Evolutionary conservation across 2,888 invertebrate species (phyloP), one percentile per base, ranked within the genome.

Genomic region (Pocota personata): DNA sequence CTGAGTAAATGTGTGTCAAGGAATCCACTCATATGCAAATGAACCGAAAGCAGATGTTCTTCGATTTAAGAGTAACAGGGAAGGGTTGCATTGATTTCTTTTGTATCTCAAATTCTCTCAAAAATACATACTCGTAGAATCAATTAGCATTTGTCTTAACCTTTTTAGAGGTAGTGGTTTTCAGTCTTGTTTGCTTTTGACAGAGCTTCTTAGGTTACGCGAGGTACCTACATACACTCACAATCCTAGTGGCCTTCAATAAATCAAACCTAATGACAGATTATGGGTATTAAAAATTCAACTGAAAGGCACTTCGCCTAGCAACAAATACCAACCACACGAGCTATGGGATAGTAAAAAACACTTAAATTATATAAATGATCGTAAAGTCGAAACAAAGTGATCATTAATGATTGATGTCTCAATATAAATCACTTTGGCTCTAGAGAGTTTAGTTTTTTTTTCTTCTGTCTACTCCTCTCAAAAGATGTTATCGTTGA

Each of bases 1-100:
- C 69, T 62, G 60, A 48, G 60, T 32, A 50, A 50, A 21, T 75
- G 43, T 32, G 32, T 3, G 7, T 8, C n/a, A 82, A 55, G 75
- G 52, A 71, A 66, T 72, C 71, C 32, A 67, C 66, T 82, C 62
- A 60, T 86, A 86, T 86, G 86, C 76, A 86, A 86, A 86, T 86
- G 16, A 67, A 27, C 19, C 16, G 8, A 30, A 48, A 60, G 86
- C 86, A 86, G 86, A 86, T 86, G 86, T 86, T 66, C 21, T 10
- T 24, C 16, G 7, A 7, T 10, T 50, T 58, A 12, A 40, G 46
- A 60, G 62, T 62, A 16, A 40, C 37, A 40, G 4, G 10, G 27
- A 24, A 67, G 75, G 67, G 60, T 79, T 69, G 55, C 8, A 57
- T 16, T 30, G 55, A 46, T 62, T 40, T 16, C 3, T 16, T 5